These are phyloP conservation scores for Bos javanicus DNA, from an alignment of 2,113 vertebrate genomes.

Conservation along the genomic window DNA sequence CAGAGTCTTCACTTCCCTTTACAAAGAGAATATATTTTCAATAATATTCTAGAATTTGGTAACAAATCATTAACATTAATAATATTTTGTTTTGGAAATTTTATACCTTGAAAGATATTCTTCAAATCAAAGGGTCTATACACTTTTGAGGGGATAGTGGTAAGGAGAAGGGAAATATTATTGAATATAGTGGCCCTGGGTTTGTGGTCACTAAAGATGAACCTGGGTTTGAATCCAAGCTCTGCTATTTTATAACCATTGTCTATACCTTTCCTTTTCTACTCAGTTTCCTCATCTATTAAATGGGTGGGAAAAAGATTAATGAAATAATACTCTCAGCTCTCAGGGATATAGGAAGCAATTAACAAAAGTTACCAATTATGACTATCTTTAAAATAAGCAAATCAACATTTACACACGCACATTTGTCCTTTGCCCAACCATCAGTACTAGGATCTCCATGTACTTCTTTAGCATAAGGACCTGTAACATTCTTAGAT, in stretches of 20 bases:
- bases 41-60: neutral
- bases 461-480: neutral
- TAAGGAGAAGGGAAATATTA: neutral
- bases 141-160: neutral
- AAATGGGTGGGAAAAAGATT: neutral
- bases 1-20: neutral
- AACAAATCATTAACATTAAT: neutral
- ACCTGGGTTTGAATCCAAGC: neutral
- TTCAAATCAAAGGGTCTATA: neutral
- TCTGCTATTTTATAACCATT: neutral
- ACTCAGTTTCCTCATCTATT: neutral
- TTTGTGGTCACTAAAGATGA: neutral
- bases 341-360: neutral
- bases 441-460: neutral
- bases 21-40: neutral
- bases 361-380: neutral
- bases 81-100: neutral
- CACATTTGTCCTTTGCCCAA: neutral
- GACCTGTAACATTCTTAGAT: neutral
- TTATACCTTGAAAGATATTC: neutral
- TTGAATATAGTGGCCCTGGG: accelerated
- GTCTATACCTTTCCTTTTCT: neutral
- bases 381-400: neutral
- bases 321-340: neutral
- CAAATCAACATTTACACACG: neutral